Evolutionary conservation across 2,888 invertebrate genomes (phyloP).

Genomic region (Tillus elongatus): DNA sequence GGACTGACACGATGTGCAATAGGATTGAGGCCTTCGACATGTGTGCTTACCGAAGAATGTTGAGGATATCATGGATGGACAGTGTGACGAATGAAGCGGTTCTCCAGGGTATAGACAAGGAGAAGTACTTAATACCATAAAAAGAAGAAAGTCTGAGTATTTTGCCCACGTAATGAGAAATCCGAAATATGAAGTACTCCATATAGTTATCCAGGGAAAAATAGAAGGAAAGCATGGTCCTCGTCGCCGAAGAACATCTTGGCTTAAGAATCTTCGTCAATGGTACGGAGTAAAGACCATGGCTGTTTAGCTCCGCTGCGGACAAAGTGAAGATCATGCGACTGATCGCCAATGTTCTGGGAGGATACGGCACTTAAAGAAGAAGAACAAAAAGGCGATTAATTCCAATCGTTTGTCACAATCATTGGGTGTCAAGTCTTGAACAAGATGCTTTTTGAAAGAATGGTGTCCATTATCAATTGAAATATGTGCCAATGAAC

Average conservation of each 20-base stretch:
- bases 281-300: conserved; percentile 2
- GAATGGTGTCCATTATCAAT: no score
- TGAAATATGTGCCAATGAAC: no score
- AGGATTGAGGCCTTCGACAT: conserved; percentile 1
- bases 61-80: conserved; percentile 4
- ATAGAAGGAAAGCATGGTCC: no score
- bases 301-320: not conserved
- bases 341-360: conserved; percentile 4
- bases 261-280: conserved; percentile 1
- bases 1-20: not conserved
- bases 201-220: no score
- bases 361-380: conserved; percentile 4
- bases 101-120: not conserved
- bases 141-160: conserved; percentile 1
- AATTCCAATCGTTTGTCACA: no score
- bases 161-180: conserved; percentile 3
- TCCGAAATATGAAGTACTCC: no score
- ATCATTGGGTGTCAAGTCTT: no score
- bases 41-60: not conserved
- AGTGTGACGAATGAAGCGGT: not conserved
- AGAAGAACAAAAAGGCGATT: no score
- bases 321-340: conserved; percentile 2
- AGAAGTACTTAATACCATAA: conserved; percentile 1
- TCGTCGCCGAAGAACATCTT: not conserved
- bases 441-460: no score